Conservation (phyloP, 2,888 invertebrate genomes). For the Watsonalla cultraria region DNA sequence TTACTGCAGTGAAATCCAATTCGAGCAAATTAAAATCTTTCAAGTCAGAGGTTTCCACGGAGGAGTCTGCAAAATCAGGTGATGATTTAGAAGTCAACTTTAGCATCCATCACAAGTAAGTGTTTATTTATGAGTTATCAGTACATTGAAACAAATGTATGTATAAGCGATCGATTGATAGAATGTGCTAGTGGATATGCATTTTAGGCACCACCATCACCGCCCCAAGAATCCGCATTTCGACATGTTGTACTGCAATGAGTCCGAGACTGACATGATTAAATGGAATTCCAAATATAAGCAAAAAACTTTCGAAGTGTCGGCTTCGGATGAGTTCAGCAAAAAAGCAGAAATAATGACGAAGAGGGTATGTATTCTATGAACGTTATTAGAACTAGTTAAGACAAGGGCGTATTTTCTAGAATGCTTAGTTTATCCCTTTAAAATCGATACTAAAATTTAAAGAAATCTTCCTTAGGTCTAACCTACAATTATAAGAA, state of each 20-base stretch:
- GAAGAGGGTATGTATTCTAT: conserved; percentile 42
- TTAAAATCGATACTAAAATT: too few species aligned
- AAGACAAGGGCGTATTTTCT: too few species aligned
- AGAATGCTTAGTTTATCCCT: too few species aligned
- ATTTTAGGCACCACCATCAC: neutral
- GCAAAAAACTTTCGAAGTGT: conserved; percentile 59
- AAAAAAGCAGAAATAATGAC: conserved; percentile 67
- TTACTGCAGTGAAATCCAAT: conserved; percentile 24
- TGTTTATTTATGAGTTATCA: conserved; percentile 8
- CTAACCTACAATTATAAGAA: too few species aligned
- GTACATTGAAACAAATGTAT: too few species aligned
- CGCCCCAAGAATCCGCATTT: conserved; percentile 50
- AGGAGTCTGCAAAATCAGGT: conserved; percentile 18
- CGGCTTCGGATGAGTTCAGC: conserved; percentile 69
- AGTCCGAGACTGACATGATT: conserved; percentile 72
- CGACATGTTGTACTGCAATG: conserved; percentile 62
- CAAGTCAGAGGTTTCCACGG: conserved; percentile 13
- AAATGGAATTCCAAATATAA: conserved; percentile 73
- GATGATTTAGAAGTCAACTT: conserved; percentile 53
- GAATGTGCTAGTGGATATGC: neutral
- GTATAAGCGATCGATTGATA: too few species aligned
- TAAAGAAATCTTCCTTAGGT: too few species aligned
- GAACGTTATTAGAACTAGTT: too few species aligned
- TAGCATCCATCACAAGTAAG: conserved; percentile 11
- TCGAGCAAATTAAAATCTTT: conserved; percentile 22